Conservation (phyloP, 2,888 invertebrate genomes). For the Agrotis ipsilon region DNA sequence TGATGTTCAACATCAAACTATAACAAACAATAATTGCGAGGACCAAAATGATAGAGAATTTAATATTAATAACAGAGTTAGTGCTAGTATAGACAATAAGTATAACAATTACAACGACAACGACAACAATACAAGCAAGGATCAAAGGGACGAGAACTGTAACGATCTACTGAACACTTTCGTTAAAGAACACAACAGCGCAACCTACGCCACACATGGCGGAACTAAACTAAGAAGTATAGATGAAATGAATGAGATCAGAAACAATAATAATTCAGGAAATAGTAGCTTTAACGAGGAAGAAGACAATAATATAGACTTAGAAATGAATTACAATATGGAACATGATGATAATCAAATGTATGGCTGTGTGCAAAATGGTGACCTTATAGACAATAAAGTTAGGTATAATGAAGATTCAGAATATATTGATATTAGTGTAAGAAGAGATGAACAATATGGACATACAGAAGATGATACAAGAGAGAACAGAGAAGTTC, state of each 20-base stretch:
- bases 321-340: slow-evolving; percentile 34
- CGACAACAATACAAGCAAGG: slow-evolving; percentile 8
- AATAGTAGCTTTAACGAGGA: slow-evolving; percentile 27
- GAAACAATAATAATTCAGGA: slow-evolving; percentile 54
- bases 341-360: neutral
- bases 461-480: neutral
- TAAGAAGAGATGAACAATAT: slow-evolving; percentile 35
- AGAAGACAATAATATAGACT: slow-evolving; percentile 4
- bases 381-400: slow-evolving; percentile 16
- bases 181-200: slow-evolving; percentile 25
- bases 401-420: slow-evolving; percentile 13
- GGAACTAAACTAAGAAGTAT: slow-evolving; percentile 31
- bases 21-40: slow-evolving; percentile 50
- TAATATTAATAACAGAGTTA: slow-evolving; percentile 37
- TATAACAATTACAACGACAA: slow-evolving; percentile 48
- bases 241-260: slow-evolving; percentile 53
- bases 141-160: neutral
- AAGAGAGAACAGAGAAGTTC: neutral
- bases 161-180: slow-evolving; percentile 35
- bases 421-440: slow-evolving; percentile 43
- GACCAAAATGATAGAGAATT: slow-evolving; percentile 66
- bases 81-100: slow-evolving; percentile 35
- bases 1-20: slow-evolving; percentile 38
- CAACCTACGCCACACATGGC: neutral
- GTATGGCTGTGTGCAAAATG: slow-evolving; percentile 34